Evolutionary conservation across 2,888 invertebrate genomes (phyloP).

Genomic region (Torymus aiolomorphi): DNA sequence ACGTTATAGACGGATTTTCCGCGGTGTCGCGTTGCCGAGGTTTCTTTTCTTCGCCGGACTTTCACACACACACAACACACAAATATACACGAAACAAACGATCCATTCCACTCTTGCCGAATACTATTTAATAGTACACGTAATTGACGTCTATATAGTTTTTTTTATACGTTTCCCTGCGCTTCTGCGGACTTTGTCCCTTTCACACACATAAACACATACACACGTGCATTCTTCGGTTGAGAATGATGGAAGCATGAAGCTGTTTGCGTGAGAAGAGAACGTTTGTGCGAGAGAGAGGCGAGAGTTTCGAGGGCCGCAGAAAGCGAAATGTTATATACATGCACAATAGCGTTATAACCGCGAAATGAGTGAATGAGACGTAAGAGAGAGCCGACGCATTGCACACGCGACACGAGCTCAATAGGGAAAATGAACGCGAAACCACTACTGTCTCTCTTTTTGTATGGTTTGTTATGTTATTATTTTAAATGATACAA

Average conservation of each 20-base stretch:
- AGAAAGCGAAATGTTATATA: not conserved
- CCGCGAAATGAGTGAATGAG: conserved; percentile 3
- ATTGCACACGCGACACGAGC: conserved; percentile 46
- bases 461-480: conserved; percentile 76
- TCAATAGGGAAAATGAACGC: conserved; percentile 53
- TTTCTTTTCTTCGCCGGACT: conserved; percentile 3
- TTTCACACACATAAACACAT: conserved; percentile 2
- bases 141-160: conserved; percentile 40
- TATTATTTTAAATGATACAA: conserved; percentile 74
- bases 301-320: conserved; percentile 38
- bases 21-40: conserved; percentile 45
- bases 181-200: conserved; percentile 15
- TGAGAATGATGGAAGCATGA: too few species aligned
- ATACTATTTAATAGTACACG: not conserved
- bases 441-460: conserved; percentile 63
- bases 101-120: conserved; percentile 53
- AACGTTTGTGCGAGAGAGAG: not conserved
- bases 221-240: conserved; percentile 6
- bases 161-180: conserved; percentile 42
- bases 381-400: not conserved
- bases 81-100: conserved; percentile 10
- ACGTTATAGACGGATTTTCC: conserved; percentile 47
- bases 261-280: too few species aligned
- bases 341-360: not conserved
- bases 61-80: conserved; percentile 3